phyloP scores from a whole-genome alignment of 1,140 invertebrate genomes.

The Amphibalanus amphitrite region DNA sequence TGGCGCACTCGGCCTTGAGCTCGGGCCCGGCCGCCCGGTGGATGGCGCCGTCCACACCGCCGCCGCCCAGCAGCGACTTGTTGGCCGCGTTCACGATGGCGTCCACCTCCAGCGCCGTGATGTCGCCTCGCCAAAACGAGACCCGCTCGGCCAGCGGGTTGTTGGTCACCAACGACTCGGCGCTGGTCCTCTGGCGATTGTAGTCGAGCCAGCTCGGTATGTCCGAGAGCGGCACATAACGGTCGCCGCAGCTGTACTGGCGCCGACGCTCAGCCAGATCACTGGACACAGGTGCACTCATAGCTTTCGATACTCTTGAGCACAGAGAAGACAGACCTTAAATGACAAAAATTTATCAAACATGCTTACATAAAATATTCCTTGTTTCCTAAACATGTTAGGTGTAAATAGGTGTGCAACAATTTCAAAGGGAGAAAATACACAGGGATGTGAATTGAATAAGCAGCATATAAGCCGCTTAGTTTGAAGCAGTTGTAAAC shows the following conservation, averaged over 20 bases:
- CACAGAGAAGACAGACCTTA: too few relatives aligned
- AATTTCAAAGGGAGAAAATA: too few relatives aligned
- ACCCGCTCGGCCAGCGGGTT: constrained; percentile 20
- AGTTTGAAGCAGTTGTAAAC: too few relatives aligned
- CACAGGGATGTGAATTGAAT: too few relatives aligned
- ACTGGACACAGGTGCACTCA: too few relatives aligned
- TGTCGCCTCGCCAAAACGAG: constrained; percentile 43
- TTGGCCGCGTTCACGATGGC: constrained; percentile 88
- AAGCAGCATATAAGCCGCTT: too few relatives aligned
- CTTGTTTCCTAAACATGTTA: too few relatives aligned
- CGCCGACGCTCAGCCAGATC: constrained; percentile 34
- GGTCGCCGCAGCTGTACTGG: constrained; percentile 30
- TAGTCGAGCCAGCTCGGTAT: constrained; percentile 38
- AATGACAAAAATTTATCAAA: too few relatives aligned
- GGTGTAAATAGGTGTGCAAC: too few relatives aligned
- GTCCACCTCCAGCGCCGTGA: constrained; percentile 73
- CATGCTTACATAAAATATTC: too few relatives aligned
- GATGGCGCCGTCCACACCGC: constrained; percentile 77
- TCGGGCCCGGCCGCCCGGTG: constrained; percentile 50
- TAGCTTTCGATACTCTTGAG: too few relatives aligned
- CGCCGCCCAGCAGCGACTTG: constrained; percentile 51
- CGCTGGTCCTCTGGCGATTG: background rate
- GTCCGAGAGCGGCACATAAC: constrained; percentile 27
- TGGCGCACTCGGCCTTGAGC: constrained; percentile 49
- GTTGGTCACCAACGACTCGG: constrained; percentile 1